Conservation (phyloP, 2,888 invertebrate species). For the Pristionchus arcanus region DNA sequence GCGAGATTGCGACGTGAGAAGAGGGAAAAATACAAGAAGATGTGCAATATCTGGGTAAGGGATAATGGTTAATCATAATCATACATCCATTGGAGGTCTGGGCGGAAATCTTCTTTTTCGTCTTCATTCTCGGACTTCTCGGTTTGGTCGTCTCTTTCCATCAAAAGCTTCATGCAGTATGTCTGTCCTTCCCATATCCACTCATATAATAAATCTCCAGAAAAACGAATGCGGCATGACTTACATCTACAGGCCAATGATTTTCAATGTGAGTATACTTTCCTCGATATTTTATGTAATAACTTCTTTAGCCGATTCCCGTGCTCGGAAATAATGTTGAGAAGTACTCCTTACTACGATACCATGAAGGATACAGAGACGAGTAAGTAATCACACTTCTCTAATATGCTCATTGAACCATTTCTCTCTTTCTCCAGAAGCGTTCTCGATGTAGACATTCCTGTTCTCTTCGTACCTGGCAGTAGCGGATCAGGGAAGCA, state of each 20-base stretch:
- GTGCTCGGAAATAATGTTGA: background rate
- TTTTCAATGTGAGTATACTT: background rate
- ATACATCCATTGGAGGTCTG: background rate
- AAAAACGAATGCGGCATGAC: conserved; percentile 40
- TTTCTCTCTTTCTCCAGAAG: background rate
- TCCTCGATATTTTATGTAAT: background rate
- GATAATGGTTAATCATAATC: background rate
- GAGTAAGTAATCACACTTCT: background rate
- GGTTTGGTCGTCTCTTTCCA: background rate
- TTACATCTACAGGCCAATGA: conserved; percentile 40
- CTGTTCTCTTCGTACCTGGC: conserved; percentile 95
- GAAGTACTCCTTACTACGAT: background rate
- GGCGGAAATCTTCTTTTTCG: background rate
- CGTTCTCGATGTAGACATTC: conserved; percentile 86
- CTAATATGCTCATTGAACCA: background rate
- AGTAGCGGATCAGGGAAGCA: conserved; percentile 93
- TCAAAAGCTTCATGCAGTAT: background rate
- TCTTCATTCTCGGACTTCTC: background rate
- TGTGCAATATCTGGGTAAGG: background rate
- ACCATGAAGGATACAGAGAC: conserved; percentile 25
- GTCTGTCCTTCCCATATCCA: background rate
- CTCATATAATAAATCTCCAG: background rate
- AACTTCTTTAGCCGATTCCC: background rate
- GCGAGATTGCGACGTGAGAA: background rate
- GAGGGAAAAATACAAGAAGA: background rate